phyloP scores from a whole-genome alignment of 2,113 vertebrate genomes.

The Dasyprocta punctata region DNA sequence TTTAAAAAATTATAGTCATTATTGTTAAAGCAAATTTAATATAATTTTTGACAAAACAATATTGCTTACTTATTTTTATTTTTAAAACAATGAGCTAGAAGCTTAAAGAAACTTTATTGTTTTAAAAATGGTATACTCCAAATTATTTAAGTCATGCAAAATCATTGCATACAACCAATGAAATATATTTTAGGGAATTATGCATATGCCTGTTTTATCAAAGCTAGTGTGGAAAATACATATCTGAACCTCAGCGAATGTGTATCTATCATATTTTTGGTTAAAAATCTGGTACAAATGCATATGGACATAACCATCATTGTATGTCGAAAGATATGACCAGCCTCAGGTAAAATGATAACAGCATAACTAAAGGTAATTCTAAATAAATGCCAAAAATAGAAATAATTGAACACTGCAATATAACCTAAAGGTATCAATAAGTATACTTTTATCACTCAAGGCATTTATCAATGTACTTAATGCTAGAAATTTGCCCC shows the following conservation, averaged over 20 bases:
- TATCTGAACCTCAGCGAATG: background rate
- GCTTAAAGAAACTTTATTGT: background rate
- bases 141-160: slow-evolving; percentile 16
- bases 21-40: background rate
- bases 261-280: background rate
- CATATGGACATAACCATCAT: background rate
- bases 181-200: background rate
- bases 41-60: background rate
- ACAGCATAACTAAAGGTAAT: background rate
- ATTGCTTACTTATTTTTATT: background rate
- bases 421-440: background rate
- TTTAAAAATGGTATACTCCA: background rate
- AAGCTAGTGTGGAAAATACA: background rate
- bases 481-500: background rate
- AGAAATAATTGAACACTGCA: background rate
- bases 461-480: background rate
- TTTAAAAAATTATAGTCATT: background rate
- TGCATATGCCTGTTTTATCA: background rate
- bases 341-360: background rate
- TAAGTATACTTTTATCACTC: background rate
- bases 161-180: background rate
- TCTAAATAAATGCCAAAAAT: background rate
- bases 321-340: background rate
- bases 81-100: background rate
- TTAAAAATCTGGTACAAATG: background rate